These are phyloP conservation scores for Tapirus indicus DNA, from an alignment of 2,797 vertebrate species.

Conservation along the genomic window DNA sequence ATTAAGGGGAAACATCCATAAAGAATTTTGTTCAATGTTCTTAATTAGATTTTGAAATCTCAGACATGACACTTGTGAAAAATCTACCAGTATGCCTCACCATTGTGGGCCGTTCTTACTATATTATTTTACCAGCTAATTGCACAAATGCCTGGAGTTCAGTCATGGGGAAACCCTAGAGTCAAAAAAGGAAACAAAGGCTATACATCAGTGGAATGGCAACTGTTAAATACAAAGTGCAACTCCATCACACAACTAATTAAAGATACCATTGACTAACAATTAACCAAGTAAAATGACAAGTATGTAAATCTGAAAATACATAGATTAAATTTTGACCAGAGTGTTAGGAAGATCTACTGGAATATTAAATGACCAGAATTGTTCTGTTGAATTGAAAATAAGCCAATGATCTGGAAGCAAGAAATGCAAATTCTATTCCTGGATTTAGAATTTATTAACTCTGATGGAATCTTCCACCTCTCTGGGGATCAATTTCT, in stretches of 20 bases:
- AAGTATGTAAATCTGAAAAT: background rate
- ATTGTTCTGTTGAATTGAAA: background rate
- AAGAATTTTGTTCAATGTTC: background rate
- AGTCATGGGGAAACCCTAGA: background rate
- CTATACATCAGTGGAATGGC: background rate
- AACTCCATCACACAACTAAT: background rate
- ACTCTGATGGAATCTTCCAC: background rate
- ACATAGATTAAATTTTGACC: background rate
- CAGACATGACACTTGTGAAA: background rate
- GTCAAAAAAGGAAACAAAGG: background rate
- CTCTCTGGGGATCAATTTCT: background rate
- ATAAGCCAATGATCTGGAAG: background rate
- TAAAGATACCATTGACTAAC: background rate
- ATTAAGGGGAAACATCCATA: background rate
- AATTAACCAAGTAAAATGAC: background rate
- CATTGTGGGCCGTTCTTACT: background rate
- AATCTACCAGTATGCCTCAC: background rate
- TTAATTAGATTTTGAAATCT: constrained; percentile 50
- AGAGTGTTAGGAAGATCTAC: background rate
- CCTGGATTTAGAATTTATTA: background rate
- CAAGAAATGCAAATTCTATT: constrained; percentile 10
- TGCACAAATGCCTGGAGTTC: background rate
- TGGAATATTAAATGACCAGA: constrained; percentile 7
- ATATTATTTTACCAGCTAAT: background rate
- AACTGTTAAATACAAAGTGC: background rate